Evolutionary conservation across 1,140 invertebrate species (phyloP).

Genomic region (Nylanderia fulva): DNA sequence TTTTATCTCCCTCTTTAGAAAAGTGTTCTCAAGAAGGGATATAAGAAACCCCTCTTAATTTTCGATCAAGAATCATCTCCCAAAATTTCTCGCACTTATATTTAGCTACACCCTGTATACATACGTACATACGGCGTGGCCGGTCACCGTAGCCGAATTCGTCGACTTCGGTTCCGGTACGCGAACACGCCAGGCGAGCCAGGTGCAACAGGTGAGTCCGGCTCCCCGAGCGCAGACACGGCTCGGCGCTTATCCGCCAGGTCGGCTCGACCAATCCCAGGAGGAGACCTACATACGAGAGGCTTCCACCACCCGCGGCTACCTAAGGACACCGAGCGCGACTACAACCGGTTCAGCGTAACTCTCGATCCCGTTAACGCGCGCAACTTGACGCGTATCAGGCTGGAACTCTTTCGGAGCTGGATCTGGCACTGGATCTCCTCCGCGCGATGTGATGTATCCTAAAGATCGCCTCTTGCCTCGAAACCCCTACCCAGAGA

Average conservation of each 20-base stretch:
- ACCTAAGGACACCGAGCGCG: conserved; percentile 63
- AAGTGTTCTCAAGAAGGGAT: no score
- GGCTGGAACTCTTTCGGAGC: conserved; percentile 63
- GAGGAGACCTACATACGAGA: conserved; percentile 72
- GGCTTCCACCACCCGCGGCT: conserved; percentile 57
- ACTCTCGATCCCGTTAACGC: conserved; percentile 73
- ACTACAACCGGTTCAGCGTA: conserved; percentile 58
- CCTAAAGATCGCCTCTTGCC: conserved; percentile 49
- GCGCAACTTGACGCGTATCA: not conserved
- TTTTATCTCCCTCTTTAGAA: no score
- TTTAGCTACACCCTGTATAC: no score
- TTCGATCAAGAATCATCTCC: no score
- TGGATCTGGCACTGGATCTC: not conserved
- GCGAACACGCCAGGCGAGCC: conserved; percentile 67
- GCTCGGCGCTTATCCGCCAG: conserved; percentile 61
- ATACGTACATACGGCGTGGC: not conserved
- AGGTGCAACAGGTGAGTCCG: conserved; percentile 75
- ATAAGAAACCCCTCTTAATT: no score
- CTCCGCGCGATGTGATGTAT: not conserved
- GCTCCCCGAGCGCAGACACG: conserved; percentile 51
- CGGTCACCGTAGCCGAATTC: conserved; percentile 67
- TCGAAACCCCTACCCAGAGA: conserved; percentile 7
- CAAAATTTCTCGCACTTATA: no score
- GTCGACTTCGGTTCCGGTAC: conserved; percentile 66
- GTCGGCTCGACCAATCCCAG: conserved; percentile 65